Base-by-base conservation (phyloP, 2,113 vertebrate genomes). In the Coptodon bakossiorum region DNA sequence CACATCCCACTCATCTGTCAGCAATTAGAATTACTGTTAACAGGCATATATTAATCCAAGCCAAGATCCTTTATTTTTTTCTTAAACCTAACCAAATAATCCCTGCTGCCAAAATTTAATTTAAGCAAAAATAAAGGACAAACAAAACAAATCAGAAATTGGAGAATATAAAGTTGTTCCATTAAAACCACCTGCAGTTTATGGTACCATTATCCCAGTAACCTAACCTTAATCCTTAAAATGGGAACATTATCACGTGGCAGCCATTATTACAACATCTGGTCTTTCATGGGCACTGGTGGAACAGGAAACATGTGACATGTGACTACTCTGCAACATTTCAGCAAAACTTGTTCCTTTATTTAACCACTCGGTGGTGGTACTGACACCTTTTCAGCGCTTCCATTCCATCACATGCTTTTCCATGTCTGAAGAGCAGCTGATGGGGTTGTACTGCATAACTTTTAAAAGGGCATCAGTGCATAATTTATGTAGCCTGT, bases 341-440 rank as follows among this genome's bases (percentile, higher is more conserved):
- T 76, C 43, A 48, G 24, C 43, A 29, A 76, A 76, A 48, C 27
- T 0, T 76, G 16, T 76, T 76, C 24, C 43, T 31, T 50, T 78
- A n/a, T 78, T 50, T 78, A 50, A 8, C 73, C 73, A 78, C 73
- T 31, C 73, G 24, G 73, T 78, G 45, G 73, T 78, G 48, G 45
- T 34, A 13, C 73, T 78, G 73, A 78, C 27, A 52, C 73, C 27
- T 29, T 34, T 52, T 52, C 45, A 52, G 27, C 11, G 6, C 27
- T 52, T 78, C 48, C 45, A 78, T 48, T n/a, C 17, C 0, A n/a
- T 78, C 27, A 0, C 10, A 52, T 13, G 22, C 40, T 27, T 48
- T 73, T 73, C 14, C 68, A 52, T 6, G 45, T 78, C 45, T 78
- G 45, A 34, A 34, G 27, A 78, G 27, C 17, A 52, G 73, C 45